Base-by-base conservation (phyloP, 2,888 invertebrate species). In the Imbricaverruca yamaguchii region DNA sequence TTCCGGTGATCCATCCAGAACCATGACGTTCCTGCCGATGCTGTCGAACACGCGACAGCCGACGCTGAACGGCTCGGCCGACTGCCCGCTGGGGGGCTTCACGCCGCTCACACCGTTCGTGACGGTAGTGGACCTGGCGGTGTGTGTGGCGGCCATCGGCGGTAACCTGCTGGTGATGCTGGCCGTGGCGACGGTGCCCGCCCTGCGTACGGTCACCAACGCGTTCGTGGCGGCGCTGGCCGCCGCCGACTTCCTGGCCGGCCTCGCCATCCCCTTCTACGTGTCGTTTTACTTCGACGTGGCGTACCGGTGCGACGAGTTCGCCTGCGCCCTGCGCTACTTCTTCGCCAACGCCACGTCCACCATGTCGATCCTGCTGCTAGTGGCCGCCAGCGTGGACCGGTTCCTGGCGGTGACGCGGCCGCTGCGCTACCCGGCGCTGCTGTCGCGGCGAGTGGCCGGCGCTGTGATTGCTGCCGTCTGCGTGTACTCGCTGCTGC, bases 251-350 rank as follows among this genome's bases (percentile, higher is more conserved):
- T 81, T 85, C 3, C 67, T 84, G 57, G 84, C 84, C 13, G 84
- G 84, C 9, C 74, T 84, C 13, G 83, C 82, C 69, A 83, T 85
- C 6, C 84, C 85, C 15, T 85, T 83, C 82, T 85, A 85, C 81
- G 81, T 85, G 55, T 82, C 83, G n/a, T 85, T 85, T 82, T 85
- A 85, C 82, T 85, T 85, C 74, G 83, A 85, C 80, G 82, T 84
- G 4, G 80, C 69, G 69, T 69, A 69, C 69, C 25, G 69, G 81
- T 11, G 83, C 84, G 21, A 81, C 82, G 8, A 85, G 85, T 80
- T 57, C 83, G 57, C 82, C 83, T 69, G 69, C 39, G 4, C 39
- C 13, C 4, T 23, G 69, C 69, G 69, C 39, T 18, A 81, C 78
- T 80, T 82, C 83, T 84, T 80, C 80, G 84, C 61, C 77, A 84